A percentile compares a stretch with the other conserved stretches of the same genome.
These are phyloP conservation scores for Tamandua tetradactyla DNA, from an alignment of 2,797 vertebrate species.

Conservation along the genomic window DNA sequence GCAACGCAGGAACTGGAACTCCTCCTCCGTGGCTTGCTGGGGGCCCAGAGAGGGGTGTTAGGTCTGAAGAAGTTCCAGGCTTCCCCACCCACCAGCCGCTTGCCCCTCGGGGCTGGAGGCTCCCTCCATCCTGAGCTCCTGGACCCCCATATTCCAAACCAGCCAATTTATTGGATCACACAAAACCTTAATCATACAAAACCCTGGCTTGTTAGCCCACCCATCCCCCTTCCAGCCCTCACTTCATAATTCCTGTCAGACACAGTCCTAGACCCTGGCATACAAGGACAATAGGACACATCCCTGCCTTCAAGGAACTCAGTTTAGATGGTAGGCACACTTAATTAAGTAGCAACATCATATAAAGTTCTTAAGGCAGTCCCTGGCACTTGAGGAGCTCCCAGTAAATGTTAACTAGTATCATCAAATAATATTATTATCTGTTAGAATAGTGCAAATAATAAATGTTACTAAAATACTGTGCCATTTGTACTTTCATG, in stretches of 20 bases:
- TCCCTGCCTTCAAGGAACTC: neutral
- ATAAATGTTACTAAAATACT: neutral
- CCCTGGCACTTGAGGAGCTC: neutral
- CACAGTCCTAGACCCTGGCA: neutral
- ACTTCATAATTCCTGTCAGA: neutral
- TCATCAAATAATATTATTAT: neutral
- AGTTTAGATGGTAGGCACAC: neutral
- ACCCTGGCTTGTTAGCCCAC: neutral
- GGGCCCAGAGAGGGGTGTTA: slow-evolving; percentile 36
- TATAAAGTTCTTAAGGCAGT: neutral
- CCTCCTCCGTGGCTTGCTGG: slow-evolving; percentile 66
- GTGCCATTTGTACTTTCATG: neutral
- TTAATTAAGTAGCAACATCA: neutral
- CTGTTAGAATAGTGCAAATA: neutral
- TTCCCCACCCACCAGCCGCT: too few species aligned
- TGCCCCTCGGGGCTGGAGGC: neutral
- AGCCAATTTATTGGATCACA: neutral
- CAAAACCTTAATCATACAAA: neutral
- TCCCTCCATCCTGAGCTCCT: neutral
- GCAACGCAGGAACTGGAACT: slow-evolving; percentile 82
- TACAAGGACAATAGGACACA: neutral
- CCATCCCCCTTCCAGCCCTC: neutral
- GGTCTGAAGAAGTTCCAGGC: neutral
- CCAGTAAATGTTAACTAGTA: neutral
- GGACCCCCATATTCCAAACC: neutral